Evolutionary conservation across 2,113 vertebrate species (phyloP).

Genomic region (Cnemophilus loriae): DNA sequence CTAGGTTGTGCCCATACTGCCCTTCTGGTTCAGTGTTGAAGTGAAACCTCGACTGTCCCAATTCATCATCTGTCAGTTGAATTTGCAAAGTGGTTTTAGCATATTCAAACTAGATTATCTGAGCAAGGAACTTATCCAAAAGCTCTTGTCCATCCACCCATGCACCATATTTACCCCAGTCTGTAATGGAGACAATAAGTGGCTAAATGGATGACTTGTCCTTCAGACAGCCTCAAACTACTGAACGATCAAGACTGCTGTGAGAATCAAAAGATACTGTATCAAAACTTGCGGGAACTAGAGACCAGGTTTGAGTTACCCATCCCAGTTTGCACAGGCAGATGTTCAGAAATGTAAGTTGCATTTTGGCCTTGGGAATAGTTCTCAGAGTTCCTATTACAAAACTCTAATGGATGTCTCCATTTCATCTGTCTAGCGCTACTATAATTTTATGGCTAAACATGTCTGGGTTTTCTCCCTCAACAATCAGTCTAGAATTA

Average conservation of each 20-base stretch:
- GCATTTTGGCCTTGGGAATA: neutral
- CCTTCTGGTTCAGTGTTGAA: neutral
- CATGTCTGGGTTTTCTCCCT: neutral
- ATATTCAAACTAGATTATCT: neutral
- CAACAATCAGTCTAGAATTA: neutral
- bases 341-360: neutral
- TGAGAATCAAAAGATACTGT: neutral
- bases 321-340: neutral
- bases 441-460: neutral
- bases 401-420: neutral
- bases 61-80: neutral
- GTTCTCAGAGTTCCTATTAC: neutral
- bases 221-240: neutral
- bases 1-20: neutral
- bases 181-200: neutral
- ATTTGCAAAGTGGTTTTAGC: neutral
- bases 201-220: neutral
- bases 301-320: neutral
- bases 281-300: neutral
- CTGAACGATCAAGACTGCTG: neutral
- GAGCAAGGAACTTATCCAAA: neutral
- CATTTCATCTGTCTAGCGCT: neutral
- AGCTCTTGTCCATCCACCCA: neutral
- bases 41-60: neutral
- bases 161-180: neutral